These are phyloP conservation scores for Gymnoscopelus braueri DNA, from an alignment of 2,797 vertebrate species.

Conservation along the genomic window DNA sequence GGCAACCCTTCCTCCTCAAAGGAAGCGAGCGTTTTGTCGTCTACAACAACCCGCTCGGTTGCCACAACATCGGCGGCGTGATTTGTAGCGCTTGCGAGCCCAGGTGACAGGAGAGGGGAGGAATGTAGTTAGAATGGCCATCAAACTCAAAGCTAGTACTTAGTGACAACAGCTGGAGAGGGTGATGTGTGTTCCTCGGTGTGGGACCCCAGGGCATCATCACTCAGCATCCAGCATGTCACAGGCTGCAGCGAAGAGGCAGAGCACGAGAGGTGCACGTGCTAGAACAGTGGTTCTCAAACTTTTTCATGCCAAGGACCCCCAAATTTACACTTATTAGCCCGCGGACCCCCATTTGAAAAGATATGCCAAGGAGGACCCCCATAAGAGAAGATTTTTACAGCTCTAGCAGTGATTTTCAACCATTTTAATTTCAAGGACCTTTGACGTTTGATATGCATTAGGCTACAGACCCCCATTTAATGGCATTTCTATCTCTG, in stretches of 20 bases:
- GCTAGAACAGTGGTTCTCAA: no score
- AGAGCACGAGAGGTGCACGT: slow-evolving; percentile 23
- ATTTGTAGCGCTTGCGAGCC: slow-evolving; percentile 75
- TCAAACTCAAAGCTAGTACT: slow-evolving; percentile 77
- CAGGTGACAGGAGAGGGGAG: slow-evolving; percentile 75
- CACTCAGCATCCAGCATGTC: slow-evolving; percentile 72
- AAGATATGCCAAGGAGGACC: no score
- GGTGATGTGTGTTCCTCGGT: slow-evolving; percentile 61
- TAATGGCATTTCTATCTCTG: no score
- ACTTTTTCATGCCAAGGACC: no score
- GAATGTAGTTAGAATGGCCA: slow-evolving; percentile 76
- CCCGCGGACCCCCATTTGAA: no score
- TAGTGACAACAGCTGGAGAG: slow-evolving; percentile 80
- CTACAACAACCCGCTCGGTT: slow-evolving; percentile 63
- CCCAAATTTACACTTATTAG: no score
- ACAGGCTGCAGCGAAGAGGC: slow-evolving; percentile 50
- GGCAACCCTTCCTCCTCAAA: slow-evolving; percentile 38
- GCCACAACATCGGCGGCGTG: slow-evolving; percentile 67
- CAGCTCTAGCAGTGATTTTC: no score
- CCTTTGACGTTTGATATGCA: no score
- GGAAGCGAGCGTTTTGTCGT: slow-evolving; percentile 57
- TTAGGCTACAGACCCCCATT: no score
- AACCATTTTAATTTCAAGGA: no score
- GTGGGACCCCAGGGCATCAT: slow-evolving; percentile 70
- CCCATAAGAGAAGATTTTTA: no score